phyloP scores from a whole-genome alignment of 2,113 vertebrate genomes.

The Trachemys scripta region DNA sequence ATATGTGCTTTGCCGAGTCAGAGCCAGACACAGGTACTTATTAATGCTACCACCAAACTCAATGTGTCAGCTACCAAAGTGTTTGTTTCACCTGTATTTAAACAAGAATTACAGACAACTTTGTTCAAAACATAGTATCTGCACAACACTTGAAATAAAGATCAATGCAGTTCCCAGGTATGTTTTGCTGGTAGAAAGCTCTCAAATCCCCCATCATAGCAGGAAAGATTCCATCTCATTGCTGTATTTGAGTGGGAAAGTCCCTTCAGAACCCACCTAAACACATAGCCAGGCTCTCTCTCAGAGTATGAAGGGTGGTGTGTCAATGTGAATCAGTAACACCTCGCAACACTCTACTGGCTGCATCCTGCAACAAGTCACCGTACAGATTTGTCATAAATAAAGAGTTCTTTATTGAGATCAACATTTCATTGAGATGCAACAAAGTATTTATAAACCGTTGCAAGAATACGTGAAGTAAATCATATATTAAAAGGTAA shows the following conservation, averaged over 20 bases:
- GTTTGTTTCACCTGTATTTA: background rate
- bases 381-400: background rate
- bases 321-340: background rate
- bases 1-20: background rate
- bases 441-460: slow-evolving; percentile 21
- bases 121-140: background rate
- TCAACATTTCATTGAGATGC: slow-evolving; percentile 18
- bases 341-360: background rate
- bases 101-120: background rate
- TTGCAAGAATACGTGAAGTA: slow-evolving; percentile 6
- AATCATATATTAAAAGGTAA: background rate
- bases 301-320: accelerated
- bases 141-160: background rate
- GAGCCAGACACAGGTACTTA: background rate
- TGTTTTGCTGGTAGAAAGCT: background rate
- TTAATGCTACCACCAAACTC: background rate
- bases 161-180: background rate
- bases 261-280: background rate
- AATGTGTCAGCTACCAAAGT: background rate
- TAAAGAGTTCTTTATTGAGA: slow-evolving; percentile 18
- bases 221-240: background rate
- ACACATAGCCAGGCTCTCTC: accelerated
- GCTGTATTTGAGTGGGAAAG: accelerated
- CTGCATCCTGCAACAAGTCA: background rate
- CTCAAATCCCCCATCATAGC: background rate